These are phyloP conservation scores for Anorthoa munda DNA, from an alignment of 2,888 invertebrate species.

Conservation along the genomic window DNA sequence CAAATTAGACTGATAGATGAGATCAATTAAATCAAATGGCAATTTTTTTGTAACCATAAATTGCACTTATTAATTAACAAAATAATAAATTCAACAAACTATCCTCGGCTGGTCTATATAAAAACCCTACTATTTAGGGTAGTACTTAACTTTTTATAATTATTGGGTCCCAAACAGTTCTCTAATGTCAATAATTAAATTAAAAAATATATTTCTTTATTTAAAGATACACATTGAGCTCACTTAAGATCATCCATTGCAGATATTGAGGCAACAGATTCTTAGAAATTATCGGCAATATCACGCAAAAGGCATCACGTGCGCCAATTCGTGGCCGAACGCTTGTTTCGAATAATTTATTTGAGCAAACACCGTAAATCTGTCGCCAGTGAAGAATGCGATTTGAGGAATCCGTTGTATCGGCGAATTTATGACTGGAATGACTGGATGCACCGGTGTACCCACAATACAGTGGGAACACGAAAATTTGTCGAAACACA, in stretches of 20 bases:
- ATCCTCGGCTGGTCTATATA: too few species aligned
- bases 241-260: neutral
- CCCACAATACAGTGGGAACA: slow-evolving; percentile 56
- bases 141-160: too few species aligned
- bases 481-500: slow-evolving; percentile 67
- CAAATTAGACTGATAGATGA: too few species aligned
- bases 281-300: slow-evolving; percentile 20
- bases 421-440: slow-evolving; percentile 68
- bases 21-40: too few species aligned
- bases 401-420: slow-evolving; percentile 67
- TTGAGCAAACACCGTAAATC: slow-evolving; percentile 61
- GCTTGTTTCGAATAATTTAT: slow-evolving; percentile 54
- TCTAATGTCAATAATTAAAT: too few species aligned
- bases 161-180: too few species aligned
- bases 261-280: neutral
- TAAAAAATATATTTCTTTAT: too few species aligned
- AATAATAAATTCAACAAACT: too few species aligned
- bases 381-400: slow-evolving; percentile 58
- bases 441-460: slow-evolving; percentile 45
- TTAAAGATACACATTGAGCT: neutral
- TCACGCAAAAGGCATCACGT: slow-evolving; percentile 32
- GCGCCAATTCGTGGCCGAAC: slow-evolving; percentile 15
- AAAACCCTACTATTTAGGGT: too few species aligned
- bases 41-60: too few species aligned
- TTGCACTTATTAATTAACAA: too few species aligned